phyloP scores from a whole-genome alignment of 1,140 invertebrate species.

The Helicorthomorpha holstii region DNA sequence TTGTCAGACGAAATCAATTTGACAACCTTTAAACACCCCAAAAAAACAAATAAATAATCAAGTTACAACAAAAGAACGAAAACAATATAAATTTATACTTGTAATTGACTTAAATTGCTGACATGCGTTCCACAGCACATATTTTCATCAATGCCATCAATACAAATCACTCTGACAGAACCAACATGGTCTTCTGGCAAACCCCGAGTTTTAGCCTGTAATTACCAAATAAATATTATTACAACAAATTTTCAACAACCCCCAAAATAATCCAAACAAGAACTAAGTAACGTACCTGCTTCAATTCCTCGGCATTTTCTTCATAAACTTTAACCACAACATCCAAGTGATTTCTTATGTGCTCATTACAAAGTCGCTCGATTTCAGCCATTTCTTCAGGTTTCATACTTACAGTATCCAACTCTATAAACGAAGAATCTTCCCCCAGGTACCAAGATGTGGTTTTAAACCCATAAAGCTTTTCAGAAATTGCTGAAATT shows the following conservation, averaged over 20 bases:
- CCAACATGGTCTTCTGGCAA: constrained; percentile 57
- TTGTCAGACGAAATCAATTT: constrained; percentile 51
- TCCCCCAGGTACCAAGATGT: constrained; percentile 63
- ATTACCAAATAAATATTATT: no score
- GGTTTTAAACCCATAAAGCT: constrained; percentile 44
- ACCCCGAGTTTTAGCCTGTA: constrained; percentile 39
- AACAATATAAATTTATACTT: constrained; percentile 31
- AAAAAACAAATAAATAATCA: neutral
- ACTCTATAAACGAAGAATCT: constrained; percentile 29
- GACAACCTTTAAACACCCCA: constrained; percentile 27
- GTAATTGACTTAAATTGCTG: constrained; percentile 53
- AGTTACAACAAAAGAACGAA: neutral
- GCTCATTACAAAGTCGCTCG: constrained; percentile 45
- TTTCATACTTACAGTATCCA: constrained; percentile 22
- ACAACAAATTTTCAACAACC: neutral
- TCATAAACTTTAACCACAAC: constrained; percentile 44
- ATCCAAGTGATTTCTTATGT: constrained; percentile 39
- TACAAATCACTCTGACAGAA: constrained; percentile 50
- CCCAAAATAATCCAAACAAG: neutral
- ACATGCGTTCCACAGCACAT: constrained; percentile 80
- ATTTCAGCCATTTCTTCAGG: constrained; percentile 25
- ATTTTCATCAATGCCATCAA: constrained; percentile 52
- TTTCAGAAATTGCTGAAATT: constrained; percentile 55
- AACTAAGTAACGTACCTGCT: constrained; percentile 25
- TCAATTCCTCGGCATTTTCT: constrained; percentile 36